Conservation (phyloP, 2,797 vertebrate genomes). For the Thripadectes ignobilis region DNA sequence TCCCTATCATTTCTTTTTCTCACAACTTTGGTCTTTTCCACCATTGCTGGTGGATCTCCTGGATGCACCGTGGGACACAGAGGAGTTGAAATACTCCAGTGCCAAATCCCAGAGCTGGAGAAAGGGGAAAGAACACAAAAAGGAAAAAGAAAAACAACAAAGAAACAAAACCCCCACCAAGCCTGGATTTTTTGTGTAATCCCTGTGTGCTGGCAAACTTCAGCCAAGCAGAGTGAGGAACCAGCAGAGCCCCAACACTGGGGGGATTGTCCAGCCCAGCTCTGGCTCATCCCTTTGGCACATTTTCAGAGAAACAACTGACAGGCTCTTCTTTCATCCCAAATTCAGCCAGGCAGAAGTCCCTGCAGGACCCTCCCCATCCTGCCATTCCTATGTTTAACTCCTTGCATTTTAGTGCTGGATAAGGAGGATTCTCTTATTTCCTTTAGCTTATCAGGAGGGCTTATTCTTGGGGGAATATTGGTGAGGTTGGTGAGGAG, state of each 20-base stretch:
- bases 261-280: background rate
- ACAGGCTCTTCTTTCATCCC: background rate
- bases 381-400: background rate
- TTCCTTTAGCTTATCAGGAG: background rate
- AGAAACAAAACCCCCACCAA: background rate
- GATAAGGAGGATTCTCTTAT: fast-evolving
- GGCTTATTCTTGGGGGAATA: background rate
- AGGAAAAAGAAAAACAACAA: background rate
- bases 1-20: background rate
- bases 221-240: background rate
- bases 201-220: background rate
- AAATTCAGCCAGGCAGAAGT: background rate
- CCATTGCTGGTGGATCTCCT: background rate
- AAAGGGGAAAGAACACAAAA: background rate
- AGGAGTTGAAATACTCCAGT: fast-evolving
- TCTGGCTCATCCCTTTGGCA: background rate
- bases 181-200: background rate
- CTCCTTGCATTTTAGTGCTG: background rate
- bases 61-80: background rate
- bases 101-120: background rate
- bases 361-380: background rate
- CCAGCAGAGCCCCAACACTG: background rate
- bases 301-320: background rate
- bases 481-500: background rate
- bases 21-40: background rate